A percentile compares a stretch with the other conserved stretches of the same genome.
Conservation (phyloP, 2,888 invertebrate species). For the Noctua pronuba region DNA sequence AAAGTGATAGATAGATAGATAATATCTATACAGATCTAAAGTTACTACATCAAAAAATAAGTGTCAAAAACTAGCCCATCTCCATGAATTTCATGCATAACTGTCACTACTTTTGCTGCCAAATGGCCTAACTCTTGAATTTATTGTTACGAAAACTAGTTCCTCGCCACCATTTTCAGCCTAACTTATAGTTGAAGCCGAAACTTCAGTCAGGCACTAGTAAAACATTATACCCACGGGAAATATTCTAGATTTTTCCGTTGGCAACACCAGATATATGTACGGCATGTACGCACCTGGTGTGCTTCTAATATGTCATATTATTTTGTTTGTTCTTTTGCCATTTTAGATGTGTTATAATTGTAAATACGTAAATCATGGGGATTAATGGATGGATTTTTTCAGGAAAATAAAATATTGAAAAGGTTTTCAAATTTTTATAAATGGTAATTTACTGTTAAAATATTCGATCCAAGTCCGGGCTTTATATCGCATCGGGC, state of each 20-base stretch:
- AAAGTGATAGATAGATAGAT: background rate
- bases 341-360: background rate
- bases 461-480: slow-evolving; percentile 16
- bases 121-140: slow-evolving; percentile 36
- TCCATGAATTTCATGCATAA: slow-evolving; percentile 2
- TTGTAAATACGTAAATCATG: slow-evolving; percentile 3
- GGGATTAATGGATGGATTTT: background rate
- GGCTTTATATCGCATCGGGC: background rate
- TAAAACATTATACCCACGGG: slow-evolving; percentile 47
- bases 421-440: slow-evolving; percentile 5
- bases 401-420: slow-evolving; percentile 9
- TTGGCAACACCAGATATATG: slow-evolving; percentile 32
- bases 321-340: background rate
- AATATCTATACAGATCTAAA: background rate
- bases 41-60: background rate
- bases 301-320: slow-evolving; percentile 20
- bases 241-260: slow-evolving; percentile 49
- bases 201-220: slow-evolving; percentile 24
- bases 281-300: no score
- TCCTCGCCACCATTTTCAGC: slow-evolving; percentile 21
- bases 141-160: slow-evolving; percentile 32
- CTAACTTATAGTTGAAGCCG: slow-evolving; percentile 1
- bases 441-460: background rate
- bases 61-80: slow-evolving; percentile 1
- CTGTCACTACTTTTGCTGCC: slow-evolving; percentile 1